Evolutionary conservation across 2,888 invertebrate species (phyloP), one percentile per base, ranked within the genome.

Genomic region (Pteria penguin): DNA sequence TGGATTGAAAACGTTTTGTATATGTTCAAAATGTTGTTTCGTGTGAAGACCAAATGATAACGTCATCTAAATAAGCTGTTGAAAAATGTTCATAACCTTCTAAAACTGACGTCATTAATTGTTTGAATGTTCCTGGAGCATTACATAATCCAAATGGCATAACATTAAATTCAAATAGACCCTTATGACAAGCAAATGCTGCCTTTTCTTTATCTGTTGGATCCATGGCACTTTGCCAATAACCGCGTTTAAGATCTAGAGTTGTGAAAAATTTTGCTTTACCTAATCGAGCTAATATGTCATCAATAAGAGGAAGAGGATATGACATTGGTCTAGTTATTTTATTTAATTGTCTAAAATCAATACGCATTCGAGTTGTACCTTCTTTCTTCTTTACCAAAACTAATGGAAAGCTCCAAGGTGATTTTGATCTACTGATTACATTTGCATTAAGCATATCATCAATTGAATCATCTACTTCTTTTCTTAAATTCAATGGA

Each of bases 381-480:
- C 67, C 61, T 57, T 80, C 76, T 31, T 76, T 81, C 61, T 78
- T 76, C 18, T 78, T 62, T 2, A 78, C 70, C 24, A 74, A 45
- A 0, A 79, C 76, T 11, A 79, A 65, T 14, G 79, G 78, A 60
- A 76, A 79, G 11, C 26, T 45, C 79, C 77, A 79, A 14, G 79
- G 77, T 4, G 70, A 77, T 14, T 32, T 68, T 24, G 76, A 76
- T 24, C 71, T 69, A 11, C 24, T 8, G 11, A 79, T 77, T 18
- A 79, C 65, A 1, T 71, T 74, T 4, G 77, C 69, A 14, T 77
- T 67, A 58, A 81, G 57, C 81, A 81, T 81, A 32, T 81, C 81
- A 29, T 71, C 58, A 26, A 79, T 72, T n/a, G 75, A 78, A 29
- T 79, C 63, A 57, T 76, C 77, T 32, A 81, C 72, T 22, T 77